Evolutionary conservation across 2,113 vertebrate genomes (phyloP), one percentile per base, ranked within the genome.

Genomic region (Notechis scutatus): DNA sequence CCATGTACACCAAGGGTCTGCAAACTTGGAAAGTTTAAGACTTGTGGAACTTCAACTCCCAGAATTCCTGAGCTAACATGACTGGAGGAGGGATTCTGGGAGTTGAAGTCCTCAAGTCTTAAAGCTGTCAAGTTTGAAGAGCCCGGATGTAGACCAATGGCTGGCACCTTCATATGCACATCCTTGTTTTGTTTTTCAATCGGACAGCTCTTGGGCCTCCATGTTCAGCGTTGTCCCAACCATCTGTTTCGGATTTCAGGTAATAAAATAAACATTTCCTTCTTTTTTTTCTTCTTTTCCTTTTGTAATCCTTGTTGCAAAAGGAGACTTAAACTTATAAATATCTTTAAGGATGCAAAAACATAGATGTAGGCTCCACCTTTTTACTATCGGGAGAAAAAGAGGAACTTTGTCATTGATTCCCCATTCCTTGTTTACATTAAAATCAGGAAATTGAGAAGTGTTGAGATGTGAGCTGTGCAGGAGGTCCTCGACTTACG

Each of bases 181-280:
- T 89, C 5, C 4, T 0, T 4, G 81, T 94, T 15, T 8, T 0
- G 10, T 69, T 94, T 20, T 14, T 0, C 3, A 0, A 64, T 20
- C 92, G 85, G 92, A 2, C 94, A 99, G 99, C 26, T 92, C 99
- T 92, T 99, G 98, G 99, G 95, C 97, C 39, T 98, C 98, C 0
- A 90, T 98, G 81, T 98, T 99, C 92, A 99, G 98, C 0, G 98
- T 99, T 94, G 97, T 99, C 91, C 99, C 99, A 0, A 99, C 98
- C 93, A 99, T 99, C 97, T 99, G 99, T 97, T 99, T 99, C 0
- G 99, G 99, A 42, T 99, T 99, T 95, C 99, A 99, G 98, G 99
- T 99, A 96, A 98, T 2, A 91, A 15, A 10, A 11, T 54, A 5
- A 90, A 90, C 5, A 81, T 6, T 24, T 39, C 14, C 3, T 42